These are phyloP conservation scores for Esperia sulphurella DNA, from an alignment of 2,888 invertebrate genomes.

Conservation along the genomic window DNA sequence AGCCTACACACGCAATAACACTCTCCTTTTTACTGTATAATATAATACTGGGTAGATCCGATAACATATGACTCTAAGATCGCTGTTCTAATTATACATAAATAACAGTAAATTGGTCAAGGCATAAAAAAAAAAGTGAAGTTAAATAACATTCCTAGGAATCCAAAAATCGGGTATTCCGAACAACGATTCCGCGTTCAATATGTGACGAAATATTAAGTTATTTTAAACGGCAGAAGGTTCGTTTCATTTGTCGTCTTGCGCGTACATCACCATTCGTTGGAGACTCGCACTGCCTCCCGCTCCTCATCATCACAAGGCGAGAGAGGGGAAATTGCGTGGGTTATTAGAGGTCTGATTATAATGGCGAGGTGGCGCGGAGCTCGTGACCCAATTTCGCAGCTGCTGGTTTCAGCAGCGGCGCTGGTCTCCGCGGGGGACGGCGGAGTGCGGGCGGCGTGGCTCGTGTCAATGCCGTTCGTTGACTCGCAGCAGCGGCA, in stretches of 20 bases:
- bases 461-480: conserved; percentile 78
- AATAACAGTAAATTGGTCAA: too few relatives aligned
- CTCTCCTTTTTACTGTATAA: too few relatives aligned
- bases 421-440: conserved; percentile 45
- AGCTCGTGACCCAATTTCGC: conserved; percentile 78
- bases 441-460: conserved; percentile 42
- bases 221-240: conserved; percentile 60
- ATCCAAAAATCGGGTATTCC: neutral
- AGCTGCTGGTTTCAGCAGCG: conserved; percentile 78
- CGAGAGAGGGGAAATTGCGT: conserved; percentile 18
- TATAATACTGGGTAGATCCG: too few relatives aligned
- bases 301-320: conserved; percentile 7
- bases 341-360: conserved; percentile 44
- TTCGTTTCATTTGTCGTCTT: conserved; percentile 61
- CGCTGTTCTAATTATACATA: too few relatives aligned
- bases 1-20: too few relatives aligned
- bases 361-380: conserved; percentile 62
- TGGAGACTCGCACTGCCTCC: conserved; percentile 23
- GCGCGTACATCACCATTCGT: conserved; percentile 39
- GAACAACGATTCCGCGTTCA: conserved; percentile 44
- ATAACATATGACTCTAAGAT: too few relatives aligned
- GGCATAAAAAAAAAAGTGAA: too few relatives aligned
- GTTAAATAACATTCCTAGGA: too few relatives aligned
- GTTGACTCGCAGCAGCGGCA: conserved; percentile 74
- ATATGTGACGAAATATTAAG: conserved; percentile 46